Conservation (phyloP, 1,140 invertebrate species). For the Solenopsis invicta region DNA sequence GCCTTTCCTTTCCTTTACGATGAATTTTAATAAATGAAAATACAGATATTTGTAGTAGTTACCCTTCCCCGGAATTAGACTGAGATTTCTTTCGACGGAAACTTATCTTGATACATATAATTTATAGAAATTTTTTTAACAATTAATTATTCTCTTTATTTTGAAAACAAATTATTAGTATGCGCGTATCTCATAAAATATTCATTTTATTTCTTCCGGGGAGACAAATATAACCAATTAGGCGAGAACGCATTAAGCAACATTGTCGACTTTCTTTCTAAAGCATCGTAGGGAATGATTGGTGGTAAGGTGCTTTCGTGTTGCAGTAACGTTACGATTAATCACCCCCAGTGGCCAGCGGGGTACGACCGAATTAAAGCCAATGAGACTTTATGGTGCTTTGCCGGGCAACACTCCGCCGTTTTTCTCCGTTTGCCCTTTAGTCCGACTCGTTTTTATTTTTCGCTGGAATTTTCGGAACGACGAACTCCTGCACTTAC, state of each 20-base stretch:
- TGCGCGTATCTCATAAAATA: background rate
- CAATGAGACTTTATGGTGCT: slow-evolving; percentile 76
- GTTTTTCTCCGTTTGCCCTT: slow-evolving; percentile 56
- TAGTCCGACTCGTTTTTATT: slow-evolving; percentile 43
- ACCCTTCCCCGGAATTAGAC: background rate
- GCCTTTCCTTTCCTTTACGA: slow-evolving; percentile 31
- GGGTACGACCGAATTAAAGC: slow-evolving; percentile 77
- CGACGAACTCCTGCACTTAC: slow-evolving; percentile 39
- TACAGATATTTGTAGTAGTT: slow-evolving; percentile 20
- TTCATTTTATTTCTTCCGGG: background rate
- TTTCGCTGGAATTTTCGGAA: slow-evolving; percentile 41
- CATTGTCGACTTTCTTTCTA: slow-evolving; percentile 56
- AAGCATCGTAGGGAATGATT: slow-evolving; percentile 53
- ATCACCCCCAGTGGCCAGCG: slow-evolving; percentile 53
- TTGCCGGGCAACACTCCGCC: slow-evolving; percentile 40
- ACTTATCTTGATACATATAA: background rate
- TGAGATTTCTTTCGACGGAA: background rate
- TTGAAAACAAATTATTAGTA: background rate
- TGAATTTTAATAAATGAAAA: slow-evolving; percentile 52
- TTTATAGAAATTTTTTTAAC: background rate
- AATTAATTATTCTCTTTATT: background rate
- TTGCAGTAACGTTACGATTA: slow-evolving; percentile 63
- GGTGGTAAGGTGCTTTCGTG: slow-evolving; percentile 58
- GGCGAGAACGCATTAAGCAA: slow-evolving; percentile 25
- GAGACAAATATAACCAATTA: slow-evolving; percentile 37